phyloP scores from a whole-genome alignment of 2,797 vertebrate species.

The Molothrus ater region DNA sequence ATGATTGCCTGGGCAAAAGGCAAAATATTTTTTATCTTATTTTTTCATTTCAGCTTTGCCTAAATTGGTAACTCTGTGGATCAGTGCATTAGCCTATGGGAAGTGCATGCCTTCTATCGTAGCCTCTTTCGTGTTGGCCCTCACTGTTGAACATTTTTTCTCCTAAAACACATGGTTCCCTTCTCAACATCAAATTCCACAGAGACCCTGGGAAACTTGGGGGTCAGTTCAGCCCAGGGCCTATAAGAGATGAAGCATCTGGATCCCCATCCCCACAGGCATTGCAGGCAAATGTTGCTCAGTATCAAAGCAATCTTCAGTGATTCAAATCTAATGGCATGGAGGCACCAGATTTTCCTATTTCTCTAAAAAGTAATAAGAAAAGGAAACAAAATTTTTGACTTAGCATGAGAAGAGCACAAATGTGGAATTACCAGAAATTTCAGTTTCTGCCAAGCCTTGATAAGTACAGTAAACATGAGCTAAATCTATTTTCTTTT shows the following conservation, averaged over 20 bases:
- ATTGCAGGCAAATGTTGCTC: background rate
- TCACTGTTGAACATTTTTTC: background rate
- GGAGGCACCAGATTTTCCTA: background rate
- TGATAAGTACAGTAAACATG: background rate
- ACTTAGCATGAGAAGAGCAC: background rate
- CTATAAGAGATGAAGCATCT: background rate
- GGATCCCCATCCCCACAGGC: background rate
- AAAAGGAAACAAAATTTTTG: background rate
- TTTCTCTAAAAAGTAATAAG: background rate
- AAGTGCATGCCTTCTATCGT: background rate
- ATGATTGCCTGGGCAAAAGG: background rate
- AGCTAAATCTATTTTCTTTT: background rate
- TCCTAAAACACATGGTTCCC: background rate
- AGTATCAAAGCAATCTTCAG: background rate
- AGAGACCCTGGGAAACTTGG: background rate
- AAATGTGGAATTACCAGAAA: background rate
- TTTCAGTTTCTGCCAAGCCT: background rate
- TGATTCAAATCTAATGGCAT: background rate
- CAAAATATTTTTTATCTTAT: background rate
- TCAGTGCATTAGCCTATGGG: no score
- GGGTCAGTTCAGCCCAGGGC: background rate
- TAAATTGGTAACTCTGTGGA: background rate
- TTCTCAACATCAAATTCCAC: background rate
- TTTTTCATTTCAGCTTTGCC: background rate
- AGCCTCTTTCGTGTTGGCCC: background rate